Percentiles rank a stretch among this genome's conserved stretches.
These are phyloP conservation scores for Pentalonia nigronervosa DNA, from an alignment of 1,140 invertebrate genomes.

Conservation along the genomic window DNA sequence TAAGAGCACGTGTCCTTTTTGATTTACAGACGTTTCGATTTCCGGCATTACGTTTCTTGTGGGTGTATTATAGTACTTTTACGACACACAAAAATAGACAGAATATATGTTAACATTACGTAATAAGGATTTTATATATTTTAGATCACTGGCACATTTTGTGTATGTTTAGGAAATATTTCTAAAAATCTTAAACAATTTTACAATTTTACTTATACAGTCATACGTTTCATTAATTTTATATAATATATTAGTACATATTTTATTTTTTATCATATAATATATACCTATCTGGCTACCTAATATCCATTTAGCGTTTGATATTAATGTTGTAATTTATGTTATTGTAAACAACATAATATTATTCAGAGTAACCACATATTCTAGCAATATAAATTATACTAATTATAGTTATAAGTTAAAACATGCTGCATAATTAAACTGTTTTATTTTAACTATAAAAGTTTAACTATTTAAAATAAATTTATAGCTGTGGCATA, in stretches of 20 bases:
- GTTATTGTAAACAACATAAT: background rate
- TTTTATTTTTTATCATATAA: background rate
- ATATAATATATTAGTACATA: background rate
- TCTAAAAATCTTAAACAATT: background rate
- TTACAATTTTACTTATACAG: background rate
- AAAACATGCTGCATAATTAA: background rate
- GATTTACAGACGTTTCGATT: conserved; percentile 58
- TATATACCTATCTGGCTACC: too few relatives aligned
- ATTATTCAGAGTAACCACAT: background rate
- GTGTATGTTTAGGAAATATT: background rate
- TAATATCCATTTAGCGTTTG: background rate
- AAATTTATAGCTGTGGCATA: background rate
- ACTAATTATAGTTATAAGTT: background rate
- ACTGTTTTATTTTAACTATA: background rate
- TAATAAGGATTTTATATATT: conserved; percentile 19
- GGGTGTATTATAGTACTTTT: conserved; percentile 48
- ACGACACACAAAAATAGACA: conserved; percentile 51
- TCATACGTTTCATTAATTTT: background rate
- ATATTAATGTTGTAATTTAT: background rate
- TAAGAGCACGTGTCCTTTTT: conserved; percentile 51
- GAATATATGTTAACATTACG: background rate
- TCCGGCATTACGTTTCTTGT: conserved; percentile 53
- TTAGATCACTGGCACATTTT: background rate
- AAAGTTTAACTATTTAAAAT: background rate
- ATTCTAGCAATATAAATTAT: background rate